Conservation (phyloP, 2,888 invertebrate species). For the Pseudeuparius sepicola region DNA sequence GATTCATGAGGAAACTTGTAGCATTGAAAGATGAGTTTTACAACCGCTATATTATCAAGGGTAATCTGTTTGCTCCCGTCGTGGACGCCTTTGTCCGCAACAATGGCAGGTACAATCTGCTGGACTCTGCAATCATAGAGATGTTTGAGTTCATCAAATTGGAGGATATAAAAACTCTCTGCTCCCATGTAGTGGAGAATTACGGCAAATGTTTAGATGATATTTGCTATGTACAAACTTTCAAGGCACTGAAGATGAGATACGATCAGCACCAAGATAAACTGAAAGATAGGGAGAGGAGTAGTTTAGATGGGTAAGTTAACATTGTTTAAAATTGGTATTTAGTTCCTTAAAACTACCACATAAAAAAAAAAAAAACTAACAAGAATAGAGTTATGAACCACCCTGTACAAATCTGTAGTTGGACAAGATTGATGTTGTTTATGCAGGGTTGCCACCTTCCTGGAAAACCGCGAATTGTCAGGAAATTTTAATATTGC, state of each 20-base stretch:
- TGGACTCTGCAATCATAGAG: constrained; percentile 98
- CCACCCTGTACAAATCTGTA: too few species aligned
- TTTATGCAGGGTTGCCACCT: too few species aligned
- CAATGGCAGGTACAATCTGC: constrained; percentile 94
- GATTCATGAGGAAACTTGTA: constrained; percentile 94
- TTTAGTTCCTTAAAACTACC: neutral
- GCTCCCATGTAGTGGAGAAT: constrained; percentile 91
- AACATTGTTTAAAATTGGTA: neutral
- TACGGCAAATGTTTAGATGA: constrained; percentile 90
- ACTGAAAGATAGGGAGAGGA: constrained; percentile 73
- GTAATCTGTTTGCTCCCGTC: constrained; percentile 90
- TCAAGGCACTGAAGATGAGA: constrained; percentile 80
- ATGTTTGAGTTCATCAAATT: constrained; percentile 97
- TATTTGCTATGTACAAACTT: constrained; percentile 96
- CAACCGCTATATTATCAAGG: constrained; percentile 89
- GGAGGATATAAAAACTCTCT: constrained; percentile 83
- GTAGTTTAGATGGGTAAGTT: constrained; percentile 44
- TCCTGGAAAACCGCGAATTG: too few species aligned
- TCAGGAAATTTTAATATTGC: too few species aligned
- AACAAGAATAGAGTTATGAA: too few species aligned
- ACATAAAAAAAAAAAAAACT: too few species aligned
- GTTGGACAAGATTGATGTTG: too few species aligned
- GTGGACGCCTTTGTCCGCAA: constrained; percentile 94
- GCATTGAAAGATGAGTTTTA: constrained; percentile 98
- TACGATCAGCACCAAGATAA: constrained; percentile 91